Evolutionary conservation across 2,113 vertebrate species (phyloP).

Genomic region (Ardeotis arabs): DNA sequence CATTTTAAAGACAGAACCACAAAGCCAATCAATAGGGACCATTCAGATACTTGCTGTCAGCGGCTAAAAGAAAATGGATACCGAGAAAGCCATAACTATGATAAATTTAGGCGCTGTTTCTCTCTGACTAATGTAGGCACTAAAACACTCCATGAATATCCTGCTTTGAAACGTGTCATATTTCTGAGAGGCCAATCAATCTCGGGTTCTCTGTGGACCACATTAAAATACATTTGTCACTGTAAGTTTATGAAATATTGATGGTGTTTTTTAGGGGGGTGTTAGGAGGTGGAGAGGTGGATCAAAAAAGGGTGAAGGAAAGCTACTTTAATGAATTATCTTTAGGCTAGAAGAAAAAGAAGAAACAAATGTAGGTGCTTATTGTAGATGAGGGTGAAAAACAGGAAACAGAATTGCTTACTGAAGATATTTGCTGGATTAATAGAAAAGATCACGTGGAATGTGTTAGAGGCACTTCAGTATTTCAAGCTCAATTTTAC

Average conservation of each 20-base stretch:
- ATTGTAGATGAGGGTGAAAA: conserved; percentile 48
- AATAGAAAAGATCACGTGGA: conserved; percentile 7
- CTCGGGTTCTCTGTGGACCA: conserved; percentile 86
- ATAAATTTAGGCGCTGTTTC: conserved; percentile 89
- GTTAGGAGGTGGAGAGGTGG: conserved; percentile 80
- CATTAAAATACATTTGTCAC: conserved; percentile 98
- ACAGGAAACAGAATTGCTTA: conserved; percentile 44
- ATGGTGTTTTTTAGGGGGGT: conserved; percentile 82
- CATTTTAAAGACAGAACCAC: conserved; percentile 78
- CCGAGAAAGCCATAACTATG: conserved; percentile 96
- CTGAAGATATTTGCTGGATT: conserved; percentile 40
- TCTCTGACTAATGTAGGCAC: conserved; percentile 95
- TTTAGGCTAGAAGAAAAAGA: conserved; percentile 70
- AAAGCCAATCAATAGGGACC: conserved; percentile 86
- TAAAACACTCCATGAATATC: conserved; percentile 93
- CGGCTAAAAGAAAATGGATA: conserved; percentile 92
- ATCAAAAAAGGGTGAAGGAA: conserved; percentile 70
- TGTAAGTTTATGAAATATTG: conserved; percentile 89
- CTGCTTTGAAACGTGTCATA: conserved; percentile 89
- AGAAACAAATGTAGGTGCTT: conserved; percentile 66
- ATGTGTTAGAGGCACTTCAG: background rate
- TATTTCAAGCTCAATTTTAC: conserved; percentile 15
- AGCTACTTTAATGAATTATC: conserved; percentile 82
- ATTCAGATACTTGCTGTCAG: conserved; percentile 88
- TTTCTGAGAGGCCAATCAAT: conserved; percentile 93